Evolutionary conservation across 2,888 invertebrate species (phyloP).

Genomic region (Lycia hirtaria): DNA sequence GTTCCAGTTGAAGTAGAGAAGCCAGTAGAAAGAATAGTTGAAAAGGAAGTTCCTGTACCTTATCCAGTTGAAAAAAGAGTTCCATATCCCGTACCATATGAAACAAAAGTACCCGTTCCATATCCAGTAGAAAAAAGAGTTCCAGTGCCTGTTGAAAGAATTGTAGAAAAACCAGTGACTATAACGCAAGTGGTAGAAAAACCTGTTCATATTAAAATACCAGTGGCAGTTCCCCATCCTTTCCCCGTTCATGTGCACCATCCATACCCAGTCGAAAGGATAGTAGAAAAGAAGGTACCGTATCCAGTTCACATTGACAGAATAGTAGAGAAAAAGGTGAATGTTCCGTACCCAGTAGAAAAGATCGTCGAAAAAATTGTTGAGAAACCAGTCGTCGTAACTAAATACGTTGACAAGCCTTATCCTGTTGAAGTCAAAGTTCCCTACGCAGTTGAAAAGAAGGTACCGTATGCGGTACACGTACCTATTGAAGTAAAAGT

Average conservation of each 20-base stretch:
- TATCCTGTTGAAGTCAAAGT: constrained; percentile 77
- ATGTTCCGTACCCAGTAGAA: constrained; percentile 75
- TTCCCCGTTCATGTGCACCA: constrained; percentile 70
- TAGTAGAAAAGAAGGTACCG: constrained; percentile 79
- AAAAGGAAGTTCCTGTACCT: constrained; percentile 53
- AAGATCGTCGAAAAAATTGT: constrained; percentile 68
- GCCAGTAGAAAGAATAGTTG: constrained; percentile 54
- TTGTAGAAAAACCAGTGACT: constrained; percentile 84
- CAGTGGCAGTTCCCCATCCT: constrained; percentile 70
- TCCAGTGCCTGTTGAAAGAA: constrained; percentile 80
- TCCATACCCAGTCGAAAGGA: constrained; percentile 81
- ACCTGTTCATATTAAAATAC: constrained; percentile 72
- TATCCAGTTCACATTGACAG: constrained; percentile 76
- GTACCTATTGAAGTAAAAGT: constrained; percentile 82
- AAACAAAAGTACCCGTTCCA: constrained; percentile 76
- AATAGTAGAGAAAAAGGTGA: constrained; percentile 79
- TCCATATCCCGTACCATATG: constrained; percentile 40
- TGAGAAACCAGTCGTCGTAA: constrained; percentile 40
- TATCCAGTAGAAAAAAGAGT: constrained; percentile 83
- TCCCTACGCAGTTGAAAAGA: constrained; percentile 65
- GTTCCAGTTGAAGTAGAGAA: constrained; percentile 77
- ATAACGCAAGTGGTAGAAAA: constrained; percentile 77
- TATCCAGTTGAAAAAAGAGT: constrained; percentile 65
- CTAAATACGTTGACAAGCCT: constrained; percentile 47
- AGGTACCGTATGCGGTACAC: constrained; percentile 84